Evolutionary conservation across 2,888 invertebrate genomes (phyloP), one percentile per base, ranked within the genome.

Genomic region (Stenolophus ochropezus): DNA sequence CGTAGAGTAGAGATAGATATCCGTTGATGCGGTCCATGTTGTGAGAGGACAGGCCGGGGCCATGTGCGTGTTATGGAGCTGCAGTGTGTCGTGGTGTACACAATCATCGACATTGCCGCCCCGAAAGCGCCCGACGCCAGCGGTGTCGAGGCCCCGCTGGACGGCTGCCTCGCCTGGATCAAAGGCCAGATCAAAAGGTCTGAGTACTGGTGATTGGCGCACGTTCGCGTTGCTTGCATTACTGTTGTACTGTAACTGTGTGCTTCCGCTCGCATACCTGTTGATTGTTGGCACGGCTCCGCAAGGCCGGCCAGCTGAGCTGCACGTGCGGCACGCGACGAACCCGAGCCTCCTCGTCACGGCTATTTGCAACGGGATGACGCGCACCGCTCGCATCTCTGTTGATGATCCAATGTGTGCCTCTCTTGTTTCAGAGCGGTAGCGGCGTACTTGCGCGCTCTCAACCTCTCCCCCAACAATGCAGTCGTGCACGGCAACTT

Each of bases 401-500:
- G 27, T 33, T 33, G 65, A 69, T 69, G 65, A 69, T 69, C 33
- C 27, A 69, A 73, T 82, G 49, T 65, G 81, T 74, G 79, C 49
- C 73, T 58, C 25, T 84, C 56, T 82, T 84, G 73, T 88, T 88
- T 84, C 93, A 98, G 99, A 92, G 98, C 99, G 90, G 98, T 99
- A 89, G 98, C 98, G 87, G 98, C 98, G 25, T 99, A 99, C 90
- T 92, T 99, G 78, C 93, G 98, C 85, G 98, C 99, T 27, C 91
- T 99, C 85, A 98, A 97, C 89, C 91, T 99, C 84, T 96, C 97
- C 84, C 97, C 98, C 8, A 98, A 97, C 89, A 98, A 97, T 93
- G 98, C 99, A 51, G 96, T 98, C 76, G 96, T 98, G 21, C 97
- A 98, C 90, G 99, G 99, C 83, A 99, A 99, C 90, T 92, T 99